Percentiles rank a stretch among this genome's conserved stretches.
Conservation (phyloP, 2,888 invertebrate species). For the Ormyrus nitidulus region DNA sequence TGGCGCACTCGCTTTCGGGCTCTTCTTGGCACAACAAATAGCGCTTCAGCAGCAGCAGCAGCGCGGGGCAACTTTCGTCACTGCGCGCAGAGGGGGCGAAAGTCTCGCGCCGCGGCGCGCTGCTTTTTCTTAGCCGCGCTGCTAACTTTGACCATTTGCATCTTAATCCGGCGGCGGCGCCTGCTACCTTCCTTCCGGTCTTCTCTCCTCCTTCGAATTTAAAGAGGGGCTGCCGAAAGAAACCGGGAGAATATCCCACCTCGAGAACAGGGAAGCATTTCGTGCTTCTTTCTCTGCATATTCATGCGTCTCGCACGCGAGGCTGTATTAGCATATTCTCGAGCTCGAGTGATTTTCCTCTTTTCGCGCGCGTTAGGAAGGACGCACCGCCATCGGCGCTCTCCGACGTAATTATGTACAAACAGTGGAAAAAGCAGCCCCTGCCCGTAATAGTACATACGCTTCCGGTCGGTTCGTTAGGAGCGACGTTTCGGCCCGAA, state of each 20-base stretch:
- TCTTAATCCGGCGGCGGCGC: slow-evolving; percentile 39
- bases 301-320: slow-evolving; percentile 32
- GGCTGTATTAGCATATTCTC: slow-evolving; percentile 43
- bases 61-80: background rate
- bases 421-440: background rate
- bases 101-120: background rate
- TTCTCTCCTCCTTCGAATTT: slow-evolving; percentile 26
- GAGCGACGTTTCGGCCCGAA: slow-evolving; percentile 1
- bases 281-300: slow-evolving; percentile 46
- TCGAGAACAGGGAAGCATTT: slow-evolving; percentile 14
- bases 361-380: background rate
- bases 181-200: background rate
- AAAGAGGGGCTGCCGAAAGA: slow-evolving; percentile 13
- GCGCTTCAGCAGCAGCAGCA: background rate
- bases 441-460: background rate
- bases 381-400: too few relatives aligned
- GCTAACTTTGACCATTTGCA: slow-evolving; percentile 51
- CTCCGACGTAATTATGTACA: background rate
- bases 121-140: slow-evolving; percentile 15
- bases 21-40: slow-evolving; percentile 29
- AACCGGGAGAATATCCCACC: slow-evolving; percentile 32
- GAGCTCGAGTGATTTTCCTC: slow-evolving; percentile 13
- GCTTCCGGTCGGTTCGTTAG: background rate
- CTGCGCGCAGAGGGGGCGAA: background rate
- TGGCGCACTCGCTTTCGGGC: background rate